A percentile compares a stretch with the other conserved stretches of the same genome.
Evolutionary conservation across 2,113 vertebrate species (phyloP).

Genomic region (Zingel zingel): DNA sequence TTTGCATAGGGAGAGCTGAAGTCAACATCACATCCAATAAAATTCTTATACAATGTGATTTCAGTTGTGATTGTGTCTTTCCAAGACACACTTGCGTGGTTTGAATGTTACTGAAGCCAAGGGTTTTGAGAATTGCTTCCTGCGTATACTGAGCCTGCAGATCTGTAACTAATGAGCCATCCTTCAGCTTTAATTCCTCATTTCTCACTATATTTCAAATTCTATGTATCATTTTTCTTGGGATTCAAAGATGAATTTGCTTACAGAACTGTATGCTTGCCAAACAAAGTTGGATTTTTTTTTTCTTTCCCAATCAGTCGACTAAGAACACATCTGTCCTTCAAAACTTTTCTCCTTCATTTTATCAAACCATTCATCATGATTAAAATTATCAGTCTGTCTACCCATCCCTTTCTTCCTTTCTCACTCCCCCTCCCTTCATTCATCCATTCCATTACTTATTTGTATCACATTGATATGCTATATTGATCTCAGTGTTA

Average conservation of each 20-base stretch:
- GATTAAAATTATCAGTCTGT: not conserved
- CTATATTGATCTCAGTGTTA: constrained; percentile 26
- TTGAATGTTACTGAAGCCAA: constrained; percentile 38
- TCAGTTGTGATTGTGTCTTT: constrained; percentile 1
- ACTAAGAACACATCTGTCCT: not conserved
- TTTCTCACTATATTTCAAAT: constrained; percentile 11
- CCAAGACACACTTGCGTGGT: not conserved
- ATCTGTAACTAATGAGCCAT: constrained; percentile 54
- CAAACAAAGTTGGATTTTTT: constrained; percentile 1
- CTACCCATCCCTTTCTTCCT: not conserved
- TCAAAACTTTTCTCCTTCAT: not conserved
- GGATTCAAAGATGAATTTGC: constrained; percentile 29
- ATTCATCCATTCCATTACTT: not conserved
- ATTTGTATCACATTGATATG: constrained; percentile 15
- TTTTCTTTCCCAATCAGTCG: not conserved
- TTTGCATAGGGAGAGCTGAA: not conserved
- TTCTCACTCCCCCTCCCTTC: not conserved
- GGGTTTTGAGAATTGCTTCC: not conserved
- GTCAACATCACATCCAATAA: not conserved
- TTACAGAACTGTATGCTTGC: constrained; percentile 1
- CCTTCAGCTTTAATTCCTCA: constrained; percentile 23
- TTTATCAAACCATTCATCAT: constrained; percentile 17
- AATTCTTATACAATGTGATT: not conserved
- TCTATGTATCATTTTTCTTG: not conserved
- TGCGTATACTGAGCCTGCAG: not conserved